Conservation (phyloP, 2,113 vertebrate genomes). For the Microcebus lehilahytsara region DNA sequence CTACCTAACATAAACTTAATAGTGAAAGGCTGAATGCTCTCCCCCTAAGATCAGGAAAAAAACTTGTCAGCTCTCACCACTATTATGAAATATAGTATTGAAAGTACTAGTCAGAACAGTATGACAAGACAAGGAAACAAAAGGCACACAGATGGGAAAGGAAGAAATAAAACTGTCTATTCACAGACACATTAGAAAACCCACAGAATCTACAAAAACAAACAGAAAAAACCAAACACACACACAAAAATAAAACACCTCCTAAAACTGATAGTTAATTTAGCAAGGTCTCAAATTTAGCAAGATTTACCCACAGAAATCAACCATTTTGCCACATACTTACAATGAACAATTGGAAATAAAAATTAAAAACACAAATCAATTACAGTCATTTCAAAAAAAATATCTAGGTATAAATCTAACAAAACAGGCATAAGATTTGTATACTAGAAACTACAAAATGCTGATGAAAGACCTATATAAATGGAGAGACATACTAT, state of each 20-base stretch:
- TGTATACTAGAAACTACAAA: not conserved
- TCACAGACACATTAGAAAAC: constrained; percentile 20
- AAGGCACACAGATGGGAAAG: not conserved
- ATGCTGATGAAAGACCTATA: constrained; percentile 10
- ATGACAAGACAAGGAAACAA: constrained; percentile 46
- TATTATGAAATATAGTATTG: not conserved
- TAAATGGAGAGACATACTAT: not conserved
- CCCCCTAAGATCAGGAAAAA: not conserved
- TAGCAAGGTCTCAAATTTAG: not conserved
- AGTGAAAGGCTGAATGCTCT: not conserved
- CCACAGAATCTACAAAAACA: not conserved
- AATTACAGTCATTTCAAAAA: not conserved
- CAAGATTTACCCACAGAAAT: not conserved
- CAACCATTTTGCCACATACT: constrained; percentile 2
- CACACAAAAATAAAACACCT: not conserved
- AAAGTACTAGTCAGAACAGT: not conserved
- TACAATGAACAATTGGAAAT: constrained; percentile 13
- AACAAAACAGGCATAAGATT: not conserved
- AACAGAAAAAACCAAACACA: not conserved
- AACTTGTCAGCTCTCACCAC: not conserved
- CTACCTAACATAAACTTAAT: not conserved
- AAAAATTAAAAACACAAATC: constrained; percentile 49
- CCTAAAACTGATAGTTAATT: not conserved
- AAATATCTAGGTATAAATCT: not conserved
- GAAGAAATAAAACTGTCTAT: constrained; percentile 10